Conservation (phyloP, 2,797 vertebrate species). For the Gastrophryne carolinensis region DNA sequence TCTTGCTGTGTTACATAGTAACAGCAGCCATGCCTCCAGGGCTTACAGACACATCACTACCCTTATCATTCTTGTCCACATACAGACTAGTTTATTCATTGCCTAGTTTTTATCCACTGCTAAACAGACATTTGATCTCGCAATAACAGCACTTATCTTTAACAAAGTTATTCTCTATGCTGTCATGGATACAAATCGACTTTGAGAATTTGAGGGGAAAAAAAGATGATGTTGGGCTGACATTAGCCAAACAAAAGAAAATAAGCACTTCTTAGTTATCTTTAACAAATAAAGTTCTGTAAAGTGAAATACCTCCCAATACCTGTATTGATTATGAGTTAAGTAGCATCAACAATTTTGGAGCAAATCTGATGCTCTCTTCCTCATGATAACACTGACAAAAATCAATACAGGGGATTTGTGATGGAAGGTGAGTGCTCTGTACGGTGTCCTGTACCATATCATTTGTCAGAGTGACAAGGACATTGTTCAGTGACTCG, state of each 20-base stretch:
- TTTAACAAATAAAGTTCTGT: neutral
- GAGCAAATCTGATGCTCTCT: neutral
- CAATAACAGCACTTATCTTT: too few relatives aligned
- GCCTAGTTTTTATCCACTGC: too few relatives aligned
- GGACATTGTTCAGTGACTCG: conserved; percentile 25
- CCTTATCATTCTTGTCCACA: too few relatives aligned
- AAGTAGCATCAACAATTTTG: neutral
- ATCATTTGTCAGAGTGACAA: conserved; percentile 25
- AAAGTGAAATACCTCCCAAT: neutral
- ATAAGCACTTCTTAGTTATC: neutral
- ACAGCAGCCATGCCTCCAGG: too few relatives aligned
- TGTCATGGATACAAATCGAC: too few relatives aligned
- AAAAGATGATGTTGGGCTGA: neutral
- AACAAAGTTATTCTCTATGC: too few relatives aligned
- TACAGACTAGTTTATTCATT: too few relatives aligned
- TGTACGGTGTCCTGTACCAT: conserved; percentile 35
- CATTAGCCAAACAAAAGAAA: neutral
- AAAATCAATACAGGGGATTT: conserved; percentile 5
- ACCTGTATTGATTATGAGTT: conserved; percentile 14
- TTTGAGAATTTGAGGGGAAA: too few relatives aligned
- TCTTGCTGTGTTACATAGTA: too few relatives aligned
- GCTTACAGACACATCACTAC: too few relatives aligned
- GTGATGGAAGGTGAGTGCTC: neutral
- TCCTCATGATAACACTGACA: neutral
- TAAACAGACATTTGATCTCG: too few relatives aligned